Percentiles rank a stretch among this genome's conserved stretches.
Evolutionary conservation across 2,888 invertebrate species (phyloP).

Genomic region (Biston betularia): DNA sequence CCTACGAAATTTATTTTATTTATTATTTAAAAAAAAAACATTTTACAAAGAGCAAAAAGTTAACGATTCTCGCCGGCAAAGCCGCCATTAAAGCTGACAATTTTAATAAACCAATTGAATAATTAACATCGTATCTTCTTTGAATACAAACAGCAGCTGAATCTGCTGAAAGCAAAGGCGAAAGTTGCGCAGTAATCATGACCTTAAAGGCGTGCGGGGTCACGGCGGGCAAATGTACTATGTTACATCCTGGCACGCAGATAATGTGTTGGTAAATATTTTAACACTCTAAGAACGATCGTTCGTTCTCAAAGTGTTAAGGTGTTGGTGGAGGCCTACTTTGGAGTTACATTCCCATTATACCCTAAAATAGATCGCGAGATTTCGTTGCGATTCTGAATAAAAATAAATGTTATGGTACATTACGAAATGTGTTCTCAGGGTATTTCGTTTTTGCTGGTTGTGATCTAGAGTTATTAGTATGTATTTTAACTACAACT

Average conservation of each 20-base stretch:
- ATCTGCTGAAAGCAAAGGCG: conserved; percentile 27
- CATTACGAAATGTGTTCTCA: not conserved
- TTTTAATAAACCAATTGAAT: conserved; percentile 7
- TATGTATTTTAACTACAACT: too few species aligned
- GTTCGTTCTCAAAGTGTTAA: conserved; percentile 15
- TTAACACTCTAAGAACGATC: conserved; percentile 45
- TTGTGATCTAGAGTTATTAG: not conserved
- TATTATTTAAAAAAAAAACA: too few species aligned
- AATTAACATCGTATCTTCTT: conserved; percentile 10
- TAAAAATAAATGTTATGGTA: not conserved
- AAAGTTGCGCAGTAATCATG: conserved; percentile 43
- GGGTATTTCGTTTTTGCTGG: not conserved
- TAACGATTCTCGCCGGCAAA: not conserved
- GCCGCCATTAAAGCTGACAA: not conserved
- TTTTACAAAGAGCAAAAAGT: not conserved
- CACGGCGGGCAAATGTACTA: conserved; percentile 37
- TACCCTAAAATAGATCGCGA: conserved; percentile 25
- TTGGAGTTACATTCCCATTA: conserved; percentile 23
- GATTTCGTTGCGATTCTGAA: conserved; percentile 20
- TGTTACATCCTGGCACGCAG: conserved; percentile 41
- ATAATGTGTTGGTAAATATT: conserved; percentile 49
- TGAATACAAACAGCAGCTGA: conserved; percentile 22
- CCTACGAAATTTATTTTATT: too few species aligned
- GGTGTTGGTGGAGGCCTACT: conserved; percentile 34
- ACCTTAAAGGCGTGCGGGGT: conserved; percentile 34